phyloP scores from a whole-genome alignment of 2,113 vertebrate species.

The Geothlypis trichas region DNA sequence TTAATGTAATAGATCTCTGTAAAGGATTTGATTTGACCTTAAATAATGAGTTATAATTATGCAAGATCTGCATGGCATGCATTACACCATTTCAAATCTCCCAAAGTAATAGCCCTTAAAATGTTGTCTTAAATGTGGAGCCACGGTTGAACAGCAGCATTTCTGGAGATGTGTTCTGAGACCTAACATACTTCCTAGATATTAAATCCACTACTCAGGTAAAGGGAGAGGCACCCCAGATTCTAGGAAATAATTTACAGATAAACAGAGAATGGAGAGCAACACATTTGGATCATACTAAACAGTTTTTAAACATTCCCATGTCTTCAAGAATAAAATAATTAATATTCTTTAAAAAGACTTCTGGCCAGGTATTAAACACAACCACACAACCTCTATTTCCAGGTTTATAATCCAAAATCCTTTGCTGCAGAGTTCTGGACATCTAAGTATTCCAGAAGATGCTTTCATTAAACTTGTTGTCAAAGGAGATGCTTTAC shows the following conservation, averaged over 20 bases:
- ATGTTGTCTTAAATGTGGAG: neutral
- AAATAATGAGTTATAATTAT: slow-evolving; percentile 21
- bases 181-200: neutral
- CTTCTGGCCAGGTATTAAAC: neutral
- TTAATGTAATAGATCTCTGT: neutral
- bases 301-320: neutral
- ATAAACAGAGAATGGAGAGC: neutral
- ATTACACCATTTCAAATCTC: neutral
- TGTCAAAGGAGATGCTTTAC: neutral
- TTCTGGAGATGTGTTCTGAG: neutral
- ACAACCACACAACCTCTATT: neutral
- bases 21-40: slow-evolving; percentile 2
- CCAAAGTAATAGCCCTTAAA: neutral
- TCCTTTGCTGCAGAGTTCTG: neutral
- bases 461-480: neutral
- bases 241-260: neutral
- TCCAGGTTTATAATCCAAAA: neutral
- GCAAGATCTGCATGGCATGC: neutral
- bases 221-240: neutral
- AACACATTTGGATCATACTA: neutral
- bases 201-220: neutral
- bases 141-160: neutral
- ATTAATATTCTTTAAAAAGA: neutral
- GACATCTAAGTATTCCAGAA: neutral
- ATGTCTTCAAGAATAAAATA: neutral